Base-by-base conservation (phyloP, 1,140 invertebrate genomes). In the Drosophila sproati region DNA sequence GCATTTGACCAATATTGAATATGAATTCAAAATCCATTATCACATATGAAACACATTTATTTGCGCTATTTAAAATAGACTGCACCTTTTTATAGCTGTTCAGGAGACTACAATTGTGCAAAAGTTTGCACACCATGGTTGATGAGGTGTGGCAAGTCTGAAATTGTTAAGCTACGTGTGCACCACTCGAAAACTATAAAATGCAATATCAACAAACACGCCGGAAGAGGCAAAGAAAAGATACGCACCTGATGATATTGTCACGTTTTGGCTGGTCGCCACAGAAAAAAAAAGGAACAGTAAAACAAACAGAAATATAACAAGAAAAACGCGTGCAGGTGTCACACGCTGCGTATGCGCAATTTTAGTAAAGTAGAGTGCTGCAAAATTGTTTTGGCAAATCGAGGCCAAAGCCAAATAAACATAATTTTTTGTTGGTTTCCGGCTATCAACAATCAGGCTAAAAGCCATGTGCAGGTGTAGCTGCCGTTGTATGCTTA, bases 391-490 rank as follows among this genome's bases (percentile, higher is more conserved):
- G 57, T 70, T 57, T 68, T 70, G 56, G 37, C 28, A 48, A 71
- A 83, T 77, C 79, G 73, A 56, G 82, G 47, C 72, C 76, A 79
- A 79, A 79, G 76, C 73, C 83, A 80, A 82, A 80, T 88, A 88
- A 87, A 80, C 77, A 87, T 88, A 80, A 88, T 80, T 88, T 83
- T 86, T 70, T 71, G 34, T 39, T 50, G 39, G 45, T 74, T 67
- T 39, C 35, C 37, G 50, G 62, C 41, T 72, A 83, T 82, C 77
- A 89, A 89, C 85, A 88, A 82, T 89, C 85, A 88, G 67, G 80
- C 83, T 89, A 89, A 88, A 90, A 80, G 85, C 85, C 67, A 78
- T 69, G 67, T 80, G 59, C 83, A 88, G 80, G 82, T 88, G 75
- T 70, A 72, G 43, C 63, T 39, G 35, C 45, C 32, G 3, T 10